Conservation (phyloP, 64 coral and sea anemone genomes). For the Montipora foliosa region DNA sequence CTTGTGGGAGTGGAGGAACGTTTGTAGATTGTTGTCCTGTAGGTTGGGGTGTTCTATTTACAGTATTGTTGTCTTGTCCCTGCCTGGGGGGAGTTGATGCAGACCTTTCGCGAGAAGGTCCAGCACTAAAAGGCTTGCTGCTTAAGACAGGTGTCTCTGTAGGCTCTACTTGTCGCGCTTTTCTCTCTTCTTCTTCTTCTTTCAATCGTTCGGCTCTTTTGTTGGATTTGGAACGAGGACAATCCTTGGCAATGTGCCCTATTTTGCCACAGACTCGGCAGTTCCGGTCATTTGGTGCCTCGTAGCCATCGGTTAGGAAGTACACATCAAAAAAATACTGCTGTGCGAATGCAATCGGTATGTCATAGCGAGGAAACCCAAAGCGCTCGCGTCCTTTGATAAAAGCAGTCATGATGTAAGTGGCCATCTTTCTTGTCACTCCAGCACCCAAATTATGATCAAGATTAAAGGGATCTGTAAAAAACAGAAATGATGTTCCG, state of each 20-base stretch:
- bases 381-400: constrained; percentile 81
- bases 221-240: constrained; percentile 74
- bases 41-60: background rate
- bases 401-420: constrained; percentile 65
- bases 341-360: constrained; percentile 2
- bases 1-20: background rate
- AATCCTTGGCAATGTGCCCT: constrained; percentile 88
- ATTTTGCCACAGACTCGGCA: constrained; percentile 78
- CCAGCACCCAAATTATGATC: constrained; percentile 92
- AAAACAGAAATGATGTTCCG: background rate
- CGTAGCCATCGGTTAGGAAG: constrained; percentile 65
- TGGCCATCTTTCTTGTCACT: constrained; percentile 77
- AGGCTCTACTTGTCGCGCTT: background rate
- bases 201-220: constrained; percentile 57
- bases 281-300: constrained; percentile 78
- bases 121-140: constrained; percentile 22
- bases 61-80: background rate
- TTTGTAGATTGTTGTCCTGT: background rate
- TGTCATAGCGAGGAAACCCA: constrained; percentile 39
- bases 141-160: constrained; percentile 30
- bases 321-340: constrained; percentile 70
- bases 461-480: constrained; percentile 86
- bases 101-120: background rate
- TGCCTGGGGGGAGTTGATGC: constrained; percentile 23
- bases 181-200: constrained; percentile 62